Evolutionary conservation across 2,113 vertebrate species (phyloP).

Genomic region (Desmodus rotundus): DNA sequence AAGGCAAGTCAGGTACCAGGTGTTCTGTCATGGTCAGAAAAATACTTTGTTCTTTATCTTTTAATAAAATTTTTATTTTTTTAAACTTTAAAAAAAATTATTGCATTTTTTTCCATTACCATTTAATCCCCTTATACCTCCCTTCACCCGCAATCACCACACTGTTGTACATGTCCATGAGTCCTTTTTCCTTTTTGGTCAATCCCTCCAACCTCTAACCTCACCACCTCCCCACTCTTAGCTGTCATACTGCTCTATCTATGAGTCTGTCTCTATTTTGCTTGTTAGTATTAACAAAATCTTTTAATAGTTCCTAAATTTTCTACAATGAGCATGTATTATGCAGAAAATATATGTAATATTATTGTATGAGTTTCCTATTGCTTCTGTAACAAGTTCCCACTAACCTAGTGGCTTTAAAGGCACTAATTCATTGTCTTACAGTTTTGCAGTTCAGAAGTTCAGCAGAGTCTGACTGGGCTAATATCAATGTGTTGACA

Average conservation of each 20-base stretch:
- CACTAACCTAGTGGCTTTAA: slow-evolving; percentile 15
- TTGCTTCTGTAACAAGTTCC: slow-evolving; percentile 6
- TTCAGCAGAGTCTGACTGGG: neutral
- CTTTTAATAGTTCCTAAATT: neutral
- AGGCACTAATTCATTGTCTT: neutral
- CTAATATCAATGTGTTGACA: neutral
- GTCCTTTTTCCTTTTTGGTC: too few species aligned
- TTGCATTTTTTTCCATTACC: too few species aligned
- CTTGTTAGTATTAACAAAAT: neutral
- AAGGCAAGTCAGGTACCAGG: neutral
- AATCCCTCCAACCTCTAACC: too few species aligned
- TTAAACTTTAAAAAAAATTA: too few species aligned
- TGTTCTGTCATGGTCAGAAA: neutral
- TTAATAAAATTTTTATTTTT: too few species aligned
- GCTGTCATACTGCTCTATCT: too few species aligned
- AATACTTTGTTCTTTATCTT: neutral
- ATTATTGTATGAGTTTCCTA: neutral
- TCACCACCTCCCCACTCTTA: too few species aligned
- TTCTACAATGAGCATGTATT: neutral
- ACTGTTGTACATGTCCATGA: too few species aligned
- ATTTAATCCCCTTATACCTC: too few species aligned
- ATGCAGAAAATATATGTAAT: neutral
- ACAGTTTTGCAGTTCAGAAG: neutral
- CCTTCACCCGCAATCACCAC: too few species aligned
- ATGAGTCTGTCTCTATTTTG: too few species aligned